A percentile compares a stretch with the other conserved stretches of the same genome.
Conservation (phyloP, 2,888 invertebrate species). For the Perizoma flavofasciatum region DNA sequence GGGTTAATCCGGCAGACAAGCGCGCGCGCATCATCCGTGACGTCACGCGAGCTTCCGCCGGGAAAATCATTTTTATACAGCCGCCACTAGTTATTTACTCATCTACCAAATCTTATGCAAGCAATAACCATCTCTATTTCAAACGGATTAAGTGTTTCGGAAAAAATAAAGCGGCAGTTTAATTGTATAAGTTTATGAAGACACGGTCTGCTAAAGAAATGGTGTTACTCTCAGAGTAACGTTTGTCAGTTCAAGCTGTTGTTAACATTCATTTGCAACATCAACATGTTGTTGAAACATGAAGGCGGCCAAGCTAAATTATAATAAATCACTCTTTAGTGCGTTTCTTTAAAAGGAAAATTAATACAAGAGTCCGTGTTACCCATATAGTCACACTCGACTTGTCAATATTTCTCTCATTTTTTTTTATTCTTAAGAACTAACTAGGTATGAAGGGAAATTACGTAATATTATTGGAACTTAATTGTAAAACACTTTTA, state of each 20-base stretch:
- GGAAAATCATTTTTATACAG: conserved; percentile 53
- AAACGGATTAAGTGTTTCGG: conserved; percentile 10
- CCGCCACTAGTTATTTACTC: conserved; percentile 26
- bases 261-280: conserved; percentile 38
- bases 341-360: not conserved
- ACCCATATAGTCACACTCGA: no score
- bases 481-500: no score
- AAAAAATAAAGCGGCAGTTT: conserved; percentile 28
- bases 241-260: conserved; percentile 38
- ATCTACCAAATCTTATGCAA: conserved; percentile 29
- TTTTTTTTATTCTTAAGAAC: no score
- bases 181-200: conserved; percentile 47
- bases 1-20: conserved; percentile 53
- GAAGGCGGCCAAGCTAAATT: conserved; percentile 19
- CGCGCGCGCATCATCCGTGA: conserved; percentile 58
- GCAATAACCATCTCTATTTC: conserved; percentile 39
- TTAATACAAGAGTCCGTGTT: no score
- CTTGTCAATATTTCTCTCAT: no score
- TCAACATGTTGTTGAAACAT: conserved; percentile 29
- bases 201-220: conserved; percentile 58
- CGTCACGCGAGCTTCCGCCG: conserved; percentile 64
- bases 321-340: conserved; percentile 5
- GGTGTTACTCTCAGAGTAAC: conserved; percentile 53
- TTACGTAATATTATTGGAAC: no score
- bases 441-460: no score